Evolutionary conservation across 2,888 invertebrate genomes (phyloP).

Genomic region (Stenodema calcarata): DNA sequence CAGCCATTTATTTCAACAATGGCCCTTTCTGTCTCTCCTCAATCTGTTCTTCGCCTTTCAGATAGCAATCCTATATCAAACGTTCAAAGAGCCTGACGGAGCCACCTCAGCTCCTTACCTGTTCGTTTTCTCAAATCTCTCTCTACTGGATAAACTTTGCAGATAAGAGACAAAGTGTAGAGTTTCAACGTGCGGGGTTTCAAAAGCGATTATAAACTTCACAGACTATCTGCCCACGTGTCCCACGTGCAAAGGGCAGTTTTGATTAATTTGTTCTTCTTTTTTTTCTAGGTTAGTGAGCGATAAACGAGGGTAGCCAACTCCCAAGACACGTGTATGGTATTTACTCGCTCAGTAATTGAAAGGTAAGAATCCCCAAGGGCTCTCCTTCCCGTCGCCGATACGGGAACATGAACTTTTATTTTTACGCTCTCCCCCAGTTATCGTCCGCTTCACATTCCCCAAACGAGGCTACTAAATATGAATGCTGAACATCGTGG

Average conservation of each 20-base stretch:
- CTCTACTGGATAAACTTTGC: too few relatives aligned
- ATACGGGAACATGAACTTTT: background rate
- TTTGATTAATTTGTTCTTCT: background rate
- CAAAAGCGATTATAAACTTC: background rate
- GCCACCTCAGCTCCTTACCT: too few relatives aligned
- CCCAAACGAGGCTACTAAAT: background rate
- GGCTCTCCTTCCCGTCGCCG: background rate
- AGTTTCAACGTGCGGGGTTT: background rate
- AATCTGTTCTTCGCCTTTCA: too few relatives aligned
- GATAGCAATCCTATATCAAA: too few relatives aligned
- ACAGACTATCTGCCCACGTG: background rate
- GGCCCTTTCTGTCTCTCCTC: background rate
- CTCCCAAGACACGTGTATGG: background rate
- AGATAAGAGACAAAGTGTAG: too few relatives aligned
- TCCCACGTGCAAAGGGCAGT: background rate
- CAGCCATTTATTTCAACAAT: background rate
- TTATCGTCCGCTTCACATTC: background rate
- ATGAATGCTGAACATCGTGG: background rate
- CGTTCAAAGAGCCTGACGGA: too few relatives aligned
- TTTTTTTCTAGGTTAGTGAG: background rate
- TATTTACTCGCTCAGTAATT: background rate
- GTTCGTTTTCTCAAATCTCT: too few relatives aligned
- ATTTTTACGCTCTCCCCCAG: background rate
- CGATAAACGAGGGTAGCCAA: background rate
- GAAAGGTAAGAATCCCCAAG: background rate